These are phyloP conservation scores for Volucella zonaria DNA, from an alignment of 2,888 invertebrate species.

Conservation along the genomic window DNA sequence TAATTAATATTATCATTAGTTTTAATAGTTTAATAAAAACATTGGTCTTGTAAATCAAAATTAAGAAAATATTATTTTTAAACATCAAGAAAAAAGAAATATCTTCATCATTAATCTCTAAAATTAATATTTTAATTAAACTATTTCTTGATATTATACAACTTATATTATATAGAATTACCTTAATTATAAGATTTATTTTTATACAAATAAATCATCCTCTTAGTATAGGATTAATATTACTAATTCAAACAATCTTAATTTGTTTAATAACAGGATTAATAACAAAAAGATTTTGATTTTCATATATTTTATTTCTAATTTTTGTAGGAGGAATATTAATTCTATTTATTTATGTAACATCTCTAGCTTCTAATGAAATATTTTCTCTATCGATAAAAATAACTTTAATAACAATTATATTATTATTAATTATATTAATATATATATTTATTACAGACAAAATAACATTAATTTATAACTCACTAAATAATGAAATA, in stretches of 20 bases:
- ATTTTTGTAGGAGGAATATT: slow-evolving; percentile 86
- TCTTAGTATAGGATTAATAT: slow-evolving; percentile 84
- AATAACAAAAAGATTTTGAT: slow-evolving; percentile 84
- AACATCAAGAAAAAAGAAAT: too few species aligned
- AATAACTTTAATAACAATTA: slow-evolving; percentile 76
- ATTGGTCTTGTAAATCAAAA: too few species aligned
- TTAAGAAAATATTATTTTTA: too few species aligned
- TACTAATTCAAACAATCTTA: slow-evolving; percentile 84
- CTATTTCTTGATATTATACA: slow-evolving; percentile 60
- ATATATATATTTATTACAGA: slow-evolving; percentile 75
- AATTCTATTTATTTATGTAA: slow-evolving; percentile 87
- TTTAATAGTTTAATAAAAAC: too few species aligned
- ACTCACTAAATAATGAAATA: slow-evolving; percentile 82
- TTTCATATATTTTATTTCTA: slow-evolving; percentile 86
- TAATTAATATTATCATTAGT: too few species aligned
- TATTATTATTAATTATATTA: slow-evolving; percentile 76
- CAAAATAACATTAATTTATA: slow-evolving; percentile 78
- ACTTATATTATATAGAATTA: slow-evolving; percentile 75
- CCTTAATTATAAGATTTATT: slow-evolving; percentile 80
- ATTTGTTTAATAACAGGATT: slow-evolving; percentile 83
- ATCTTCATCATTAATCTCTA: too few species aligned
- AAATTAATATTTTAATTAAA: too few species aligned
- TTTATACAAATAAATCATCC: slow-evolving; percentile 83
- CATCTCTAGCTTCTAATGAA: slow-evolving; percentile 86
- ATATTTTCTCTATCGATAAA: slow-evolving; percentile 83